A percentile compares a stretch with the other conserved stretches of the same genome.
phyloP scores from a whole-genome alignment of 92 coral and sea anemone species.

The Pocillopora meandrina region DNA sequence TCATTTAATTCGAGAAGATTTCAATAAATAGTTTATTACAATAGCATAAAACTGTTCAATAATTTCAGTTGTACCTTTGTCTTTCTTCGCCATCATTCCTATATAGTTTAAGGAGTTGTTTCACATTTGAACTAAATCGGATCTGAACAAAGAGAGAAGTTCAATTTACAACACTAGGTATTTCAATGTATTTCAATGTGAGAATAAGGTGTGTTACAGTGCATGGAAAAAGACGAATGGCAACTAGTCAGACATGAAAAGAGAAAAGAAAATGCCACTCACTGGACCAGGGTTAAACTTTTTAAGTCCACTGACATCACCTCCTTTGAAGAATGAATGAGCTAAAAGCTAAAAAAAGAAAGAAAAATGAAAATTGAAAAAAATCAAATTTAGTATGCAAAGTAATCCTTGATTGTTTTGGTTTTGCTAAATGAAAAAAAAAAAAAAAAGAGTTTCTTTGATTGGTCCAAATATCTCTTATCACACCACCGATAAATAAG shows the following conservation, averaged over 20 bases:
- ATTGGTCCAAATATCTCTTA: no score
- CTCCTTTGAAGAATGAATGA: conserved; percentile 76
- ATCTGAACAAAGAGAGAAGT: conserved; percentile 20
- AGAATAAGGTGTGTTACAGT: not conserved
- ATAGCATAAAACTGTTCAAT: no score
- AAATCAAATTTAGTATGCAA: no score
- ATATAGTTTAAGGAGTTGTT: conserved; percentile 53
- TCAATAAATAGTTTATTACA: no score
- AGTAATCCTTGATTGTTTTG: no score
- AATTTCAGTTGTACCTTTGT: conserved; percentile 29
- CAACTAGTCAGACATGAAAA: not conserved
- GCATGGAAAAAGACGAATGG: not conserved
- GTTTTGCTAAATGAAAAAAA: no score
- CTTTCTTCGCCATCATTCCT: conserved; percentile 40
- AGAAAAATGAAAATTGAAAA: not conserved
- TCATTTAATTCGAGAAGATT: no score
- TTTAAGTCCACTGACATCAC: conserved; percentile 59
- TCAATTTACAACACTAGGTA: not conserved
- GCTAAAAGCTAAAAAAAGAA: conserved; percentile 53
- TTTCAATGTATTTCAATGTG: no score
- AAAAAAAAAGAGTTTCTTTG: no score
- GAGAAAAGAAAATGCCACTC: not conserved
- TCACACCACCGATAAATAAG: no score
- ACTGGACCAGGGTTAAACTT: conserved; percentile 52
- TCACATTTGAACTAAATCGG: conserved; percentile 56